phyloP scores from a whole-genome alignment of 2,797 vertebrate genomes.

The Hydrolagus colliei region DNA sequence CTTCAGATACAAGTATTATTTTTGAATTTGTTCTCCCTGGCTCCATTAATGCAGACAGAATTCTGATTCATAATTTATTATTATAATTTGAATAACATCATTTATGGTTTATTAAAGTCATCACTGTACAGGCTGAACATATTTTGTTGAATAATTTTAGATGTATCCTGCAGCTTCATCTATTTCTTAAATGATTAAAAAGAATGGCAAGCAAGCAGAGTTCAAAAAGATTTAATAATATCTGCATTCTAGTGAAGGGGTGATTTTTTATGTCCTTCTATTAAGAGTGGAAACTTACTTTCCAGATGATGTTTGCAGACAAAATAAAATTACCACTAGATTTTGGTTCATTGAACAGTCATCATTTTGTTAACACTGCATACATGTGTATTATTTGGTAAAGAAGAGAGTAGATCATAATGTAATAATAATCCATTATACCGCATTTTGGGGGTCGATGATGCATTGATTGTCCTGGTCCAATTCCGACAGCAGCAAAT shows the following conservation, averaged over 20 bases:
- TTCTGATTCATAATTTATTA: not conserved
- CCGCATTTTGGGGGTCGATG: too few species aligned
- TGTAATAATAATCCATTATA: too few species aligned
- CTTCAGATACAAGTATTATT: too few species aligned
- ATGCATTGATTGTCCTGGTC: too few species aligned
- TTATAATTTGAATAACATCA: not conserved
- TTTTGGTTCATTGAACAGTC: not conserved
- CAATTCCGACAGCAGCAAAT: too few species aligned
- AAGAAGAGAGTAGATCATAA: too few species aligned
- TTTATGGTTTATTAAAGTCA: not conserved
- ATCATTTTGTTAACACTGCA: not conserved
- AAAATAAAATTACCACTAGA: not conserved
- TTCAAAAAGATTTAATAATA: conserved; percentile 9
- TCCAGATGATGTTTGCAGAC: not conserved
- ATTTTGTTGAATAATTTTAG: not conserved
- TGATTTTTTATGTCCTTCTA: not conserved
- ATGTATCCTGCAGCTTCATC: not conserved
- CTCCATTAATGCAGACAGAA: not conserved
- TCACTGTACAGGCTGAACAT: not conserved
- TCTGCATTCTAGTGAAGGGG: not conserved
- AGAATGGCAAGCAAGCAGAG: too few species aligned
- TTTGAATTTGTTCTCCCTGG: not conserved
- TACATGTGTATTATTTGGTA: not conserved
- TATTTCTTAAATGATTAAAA: not conserved
- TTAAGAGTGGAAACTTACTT: not conserved